Evolutionary conservation across 2,113 vertebrate genomes (phyloP).

Genomic region (Charadrius vociferus): DNA sequence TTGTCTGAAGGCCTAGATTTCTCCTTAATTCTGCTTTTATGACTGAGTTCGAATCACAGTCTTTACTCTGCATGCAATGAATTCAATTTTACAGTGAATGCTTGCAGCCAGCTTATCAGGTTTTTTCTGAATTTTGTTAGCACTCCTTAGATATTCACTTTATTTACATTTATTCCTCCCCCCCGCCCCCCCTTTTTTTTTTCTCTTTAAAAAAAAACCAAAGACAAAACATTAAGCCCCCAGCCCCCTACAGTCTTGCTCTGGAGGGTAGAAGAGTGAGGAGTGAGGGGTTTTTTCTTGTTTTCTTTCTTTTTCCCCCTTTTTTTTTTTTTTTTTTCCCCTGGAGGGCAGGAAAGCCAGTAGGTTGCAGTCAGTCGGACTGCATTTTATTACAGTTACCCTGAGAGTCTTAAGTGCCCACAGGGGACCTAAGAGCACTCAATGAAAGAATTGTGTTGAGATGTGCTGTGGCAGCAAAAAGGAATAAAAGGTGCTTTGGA

Average conservation of each 20-base stretch:
- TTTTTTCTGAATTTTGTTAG: background rate
- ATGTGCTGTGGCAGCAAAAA: background rate
- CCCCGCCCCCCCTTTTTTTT: rapidly evolving
- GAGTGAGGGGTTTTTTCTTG: too few relatives aligned
- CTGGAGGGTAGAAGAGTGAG: background rate
- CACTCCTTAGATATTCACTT: background rate
- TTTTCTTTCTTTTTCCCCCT: too few relatives aligned
- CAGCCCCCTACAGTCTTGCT: background rate
- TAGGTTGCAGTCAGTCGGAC: background rate
- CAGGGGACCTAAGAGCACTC: background rate
- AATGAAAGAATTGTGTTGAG: background rate
- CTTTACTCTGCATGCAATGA: background rate
- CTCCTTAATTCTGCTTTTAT: background rate
- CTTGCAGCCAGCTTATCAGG: background rate
- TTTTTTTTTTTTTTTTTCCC: rapidly evolving
- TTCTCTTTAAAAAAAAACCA: background rate
- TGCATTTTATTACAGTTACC: background rate
- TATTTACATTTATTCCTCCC: background rate
- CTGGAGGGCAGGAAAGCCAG: background rate
- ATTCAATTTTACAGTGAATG: background rate
- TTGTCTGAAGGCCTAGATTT: background rate
- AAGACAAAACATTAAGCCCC: background rate
- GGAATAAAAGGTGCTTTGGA: background rate
- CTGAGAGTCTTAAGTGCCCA: background rate
- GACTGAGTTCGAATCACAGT: background rate